A percentile compares a stretch with the other conserved stretches of the same genome.
Conservation (phyloP, 2,888 invertebrate species). For the Nephrotoma guestfalica region DNA sequence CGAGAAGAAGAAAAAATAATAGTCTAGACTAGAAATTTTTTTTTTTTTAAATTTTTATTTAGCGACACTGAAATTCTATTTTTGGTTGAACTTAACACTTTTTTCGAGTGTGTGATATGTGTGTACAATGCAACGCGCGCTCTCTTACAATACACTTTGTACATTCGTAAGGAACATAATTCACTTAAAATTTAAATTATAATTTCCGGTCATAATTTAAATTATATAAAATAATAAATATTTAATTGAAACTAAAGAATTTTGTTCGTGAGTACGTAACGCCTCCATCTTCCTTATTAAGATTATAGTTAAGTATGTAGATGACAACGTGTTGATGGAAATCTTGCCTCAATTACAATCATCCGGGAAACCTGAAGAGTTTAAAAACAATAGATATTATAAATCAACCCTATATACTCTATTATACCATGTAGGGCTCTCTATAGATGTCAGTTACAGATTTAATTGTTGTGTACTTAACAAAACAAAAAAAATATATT, state of each 20-base stretch:
- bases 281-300: background rate
- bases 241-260: background rate
- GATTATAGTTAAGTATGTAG: background rate
- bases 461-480: background rate
- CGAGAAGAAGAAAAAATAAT: background rate
- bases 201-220: background rate
- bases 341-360: background rate
- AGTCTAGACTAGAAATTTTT: background rate
- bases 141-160: background rate
- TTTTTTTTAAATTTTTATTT: background rate
- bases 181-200: background rate
- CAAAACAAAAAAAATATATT: background rate
- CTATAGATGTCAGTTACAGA: background rate
- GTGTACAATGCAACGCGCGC: background rate
- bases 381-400: background rate
- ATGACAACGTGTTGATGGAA: background rate
- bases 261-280: background rate
- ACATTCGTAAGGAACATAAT: background rate
- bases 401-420: background rate
- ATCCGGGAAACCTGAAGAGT: background rate
- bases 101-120: background rate
- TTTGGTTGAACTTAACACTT: background rate
- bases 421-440: background rate
- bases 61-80: background rate
- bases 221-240: background rate